Evolutionary conservation across 2,888 invertebrate genomes (phyloP), one percentile per base, ranked within the genome.

Genomic region (Halictus ligatus): DNA sequence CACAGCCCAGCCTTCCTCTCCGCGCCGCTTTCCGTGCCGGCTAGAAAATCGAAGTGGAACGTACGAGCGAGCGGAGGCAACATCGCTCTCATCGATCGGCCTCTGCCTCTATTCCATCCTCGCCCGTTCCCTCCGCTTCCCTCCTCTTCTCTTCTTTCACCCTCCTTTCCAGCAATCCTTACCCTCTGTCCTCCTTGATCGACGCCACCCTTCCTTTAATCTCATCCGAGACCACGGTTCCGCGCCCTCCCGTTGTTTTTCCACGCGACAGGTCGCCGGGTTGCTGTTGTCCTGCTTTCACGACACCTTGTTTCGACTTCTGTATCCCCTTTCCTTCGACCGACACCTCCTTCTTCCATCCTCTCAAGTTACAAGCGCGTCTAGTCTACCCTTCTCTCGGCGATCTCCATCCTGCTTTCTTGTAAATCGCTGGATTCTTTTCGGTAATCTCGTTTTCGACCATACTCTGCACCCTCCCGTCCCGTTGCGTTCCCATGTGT

Each of bases 81-180:
- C 89, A 87, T 89, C 89, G 89, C 89, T 84, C 64, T 85, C 86
- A 91, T 92, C 89, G 91, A 91, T 91, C 91, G 69, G 69, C 81
- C 80, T 29, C 64, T 15, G 25, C 13, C 80, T 85, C 87, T 50
- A 21, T 85, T 83, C 83, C 83, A 81, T 84, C 83, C 78, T 84
- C 74, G 46, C 43, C 64, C 43, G 25, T 18, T 60, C 75, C 40
- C 79, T 50, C 74, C 72, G 21, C 79, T 71, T 43, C 60, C 46
- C 21, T 60, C 60, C 87, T 69, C n/a, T 60, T 67, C 87, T 69
- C 76, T 58, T 77, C 60, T 67, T 69, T 60, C 48, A 13, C 13
- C 46, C 50, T n/a, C 15, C 48, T 43, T 74, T 73, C 50, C 78
- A 73, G 64, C 60, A 54, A 78, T 86, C 58, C 58, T 73, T 58